Percentiles rank a stretch among this genome's conserved stretches.
Evolutionary conservation across 2,113 vertebrate species (phyloP).

Genomic region (Albula glossodonta): DNA sequence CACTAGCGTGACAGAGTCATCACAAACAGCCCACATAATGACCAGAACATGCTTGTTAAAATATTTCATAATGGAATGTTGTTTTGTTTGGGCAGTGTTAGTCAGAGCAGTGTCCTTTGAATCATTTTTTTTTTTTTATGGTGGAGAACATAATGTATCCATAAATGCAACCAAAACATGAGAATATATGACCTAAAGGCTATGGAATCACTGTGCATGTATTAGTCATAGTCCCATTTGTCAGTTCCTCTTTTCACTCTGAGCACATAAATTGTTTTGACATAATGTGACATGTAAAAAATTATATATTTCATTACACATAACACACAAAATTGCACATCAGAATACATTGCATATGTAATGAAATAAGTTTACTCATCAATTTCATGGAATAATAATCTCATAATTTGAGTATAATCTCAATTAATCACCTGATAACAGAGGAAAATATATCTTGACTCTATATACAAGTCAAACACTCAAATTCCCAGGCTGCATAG

Average conservation of each 20-base stretch:
- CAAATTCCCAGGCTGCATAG: too few relatives aligned
- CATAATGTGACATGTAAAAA: background rate
- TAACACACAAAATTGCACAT: too few relatives aligned
- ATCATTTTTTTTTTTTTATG: background rate
- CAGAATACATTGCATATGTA: too few relatives aligned
- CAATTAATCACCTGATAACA: background rate
- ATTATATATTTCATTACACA: background rate
- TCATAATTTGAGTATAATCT: background rate
- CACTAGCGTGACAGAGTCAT: background rate
- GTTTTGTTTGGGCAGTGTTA: background rate
- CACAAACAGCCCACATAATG: background rate
- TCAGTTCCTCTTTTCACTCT: too few relatives aligned
- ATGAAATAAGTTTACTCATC: background rate
- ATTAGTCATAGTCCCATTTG: background rate
- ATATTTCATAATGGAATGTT: background rate
- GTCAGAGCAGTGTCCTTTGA: background rate
- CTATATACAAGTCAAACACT: too few relatives aligned
- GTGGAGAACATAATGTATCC: background rate
- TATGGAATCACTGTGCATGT: background rate
- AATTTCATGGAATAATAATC: background rate
- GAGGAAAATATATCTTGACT: too few relatives aligned
- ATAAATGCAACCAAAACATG: background rate
- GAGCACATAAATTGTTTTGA: too few relatives aligned
- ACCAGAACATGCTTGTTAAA: background rate
- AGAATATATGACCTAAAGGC: background rate